Evolutionary conservation across 2,113 vertebrate genomes (phyloP).

Genomic region (Martes martes): DNA sequence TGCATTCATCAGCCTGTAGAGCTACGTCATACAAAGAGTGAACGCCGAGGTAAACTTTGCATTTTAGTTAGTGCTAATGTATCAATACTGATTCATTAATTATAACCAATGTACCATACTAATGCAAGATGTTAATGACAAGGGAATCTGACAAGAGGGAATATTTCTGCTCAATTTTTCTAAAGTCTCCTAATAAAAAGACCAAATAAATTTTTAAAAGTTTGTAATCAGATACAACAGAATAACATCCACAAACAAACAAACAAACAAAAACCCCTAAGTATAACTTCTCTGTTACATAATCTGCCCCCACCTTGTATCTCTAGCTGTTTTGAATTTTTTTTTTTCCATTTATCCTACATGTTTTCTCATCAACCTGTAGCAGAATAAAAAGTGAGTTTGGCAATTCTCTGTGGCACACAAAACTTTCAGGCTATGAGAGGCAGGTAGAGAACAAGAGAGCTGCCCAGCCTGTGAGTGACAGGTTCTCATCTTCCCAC

Average conservation of each 20-base stretch:
- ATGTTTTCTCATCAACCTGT: background rate
- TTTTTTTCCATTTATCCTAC: background rate
- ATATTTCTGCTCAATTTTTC: background rate
- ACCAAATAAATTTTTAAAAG: background rate
- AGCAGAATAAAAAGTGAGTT: background rate
- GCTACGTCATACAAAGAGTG: background rate
- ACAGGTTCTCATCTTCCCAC: background rate
- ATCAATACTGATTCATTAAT: background rate
- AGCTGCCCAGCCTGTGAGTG: background rate
- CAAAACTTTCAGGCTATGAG: background rate
- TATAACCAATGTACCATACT: background rate
- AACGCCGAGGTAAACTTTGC: background rate
- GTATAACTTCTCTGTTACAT: background rate
- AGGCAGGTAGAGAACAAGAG: background rate
- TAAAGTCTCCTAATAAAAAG: background rate
- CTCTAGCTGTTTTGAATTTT: background rate
- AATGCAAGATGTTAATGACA: background rate
- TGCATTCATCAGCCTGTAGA: background rate
- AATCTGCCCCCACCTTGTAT: background rate
- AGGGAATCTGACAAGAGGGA: background rate
- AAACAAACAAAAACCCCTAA: background rate
- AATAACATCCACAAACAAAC: background rate
- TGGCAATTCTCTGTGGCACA: background rate
- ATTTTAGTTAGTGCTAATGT: background rate
- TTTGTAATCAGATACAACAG: background rate